Evolutionary conservation across 2,113 vertebrate genomes (phyloP).

Genomic region (Canis aureus): DNA sequence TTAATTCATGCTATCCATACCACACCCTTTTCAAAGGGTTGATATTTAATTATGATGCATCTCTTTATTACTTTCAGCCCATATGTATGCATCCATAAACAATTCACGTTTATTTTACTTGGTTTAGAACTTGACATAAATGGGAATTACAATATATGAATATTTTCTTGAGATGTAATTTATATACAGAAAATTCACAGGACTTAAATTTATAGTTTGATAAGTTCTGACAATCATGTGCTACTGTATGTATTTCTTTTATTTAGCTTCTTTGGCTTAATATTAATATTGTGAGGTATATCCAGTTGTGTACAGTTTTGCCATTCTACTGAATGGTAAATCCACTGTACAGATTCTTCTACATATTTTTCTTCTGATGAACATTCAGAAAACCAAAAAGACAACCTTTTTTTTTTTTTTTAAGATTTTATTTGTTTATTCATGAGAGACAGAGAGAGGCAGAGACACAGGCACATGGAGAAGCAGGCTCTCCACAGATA

Average conservation of each 20-base stretch:
- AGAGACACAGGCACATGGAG: too few species aligned
- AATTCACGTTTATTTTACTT: neutral
- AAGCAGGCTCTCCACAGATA: too few species aligned
- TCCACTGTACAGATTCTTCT: neutral
- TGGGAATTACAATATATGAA: neutral
- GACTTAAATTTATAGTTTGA: neutral
- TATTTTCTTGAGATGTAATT: neutral
- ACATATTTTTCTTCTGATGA: neutral
- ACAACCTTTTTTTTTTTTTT: too few species aligned
- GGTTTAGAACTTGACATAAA: neutral
- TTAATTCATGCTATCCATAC: neutral
- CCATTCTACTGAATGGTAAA: neutral
- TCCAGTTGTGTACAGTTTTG: neutral
- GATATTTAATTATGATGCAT: neutral
- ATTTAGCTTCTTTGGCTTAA: neutral
- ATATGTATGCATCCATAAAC: neutral
- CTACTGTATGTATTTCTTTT: neutral
- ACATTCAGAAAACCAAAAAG: neutral
- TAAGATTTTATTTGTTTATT: too few species aligned
- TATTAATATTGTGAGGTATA: neutral
- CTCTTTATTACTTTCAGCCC: neutral
- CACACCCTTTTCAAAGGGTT: conserved; percentile 5
- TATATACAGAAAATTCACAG: neutral
- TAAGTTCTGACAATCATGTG: neutral
- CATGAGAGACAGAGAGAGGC: too few species aligned